phyloP scores from a whole-genome alignment of 2,113 vertebrate genomes.

The Cyphomyrus plagiostoma region DNA sequence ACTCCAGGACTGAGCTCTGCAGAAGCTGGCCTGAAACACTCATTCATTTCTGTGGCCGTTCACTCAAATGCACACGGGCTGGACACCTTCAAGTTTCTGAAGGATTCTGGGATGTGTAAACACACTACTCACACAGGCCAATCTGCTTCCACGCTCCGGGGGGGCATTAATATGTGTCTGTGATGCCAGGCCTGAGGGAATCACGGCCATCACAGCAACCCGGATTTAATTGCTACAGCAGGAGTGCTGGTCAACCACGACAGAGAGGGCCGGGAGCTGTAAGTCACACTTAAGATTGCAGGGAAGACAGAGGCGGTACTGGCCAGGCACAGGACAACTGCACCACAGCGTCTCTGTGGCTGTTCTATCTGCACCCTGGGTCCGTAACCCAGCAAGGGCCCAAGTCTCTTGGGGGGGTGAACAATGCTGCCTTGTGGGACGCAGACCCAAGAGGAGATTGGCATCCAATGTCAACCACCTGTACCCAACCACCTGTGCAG shows the following conservation, averaged over 20 bases:
- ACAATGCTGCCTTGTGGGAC: background rate
- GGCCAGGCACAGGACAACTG: background rate
- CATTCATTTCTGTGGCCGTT: background rate
- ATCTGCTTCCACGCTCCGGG: background rate
- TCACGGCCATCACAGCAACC: constrained; percentile 24
- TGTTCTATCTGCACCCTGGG: background rate
- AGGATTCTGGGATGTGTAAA: background rate
- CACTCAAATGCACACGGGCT: background rate
- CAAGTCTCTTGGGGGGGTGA: background rate
- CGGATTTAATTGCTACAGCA: constrained; percentile 40
- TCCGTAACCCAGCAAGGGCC: background rate
- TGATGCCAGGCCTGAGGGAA: background rate
- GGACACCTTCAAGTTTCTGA: background rate
- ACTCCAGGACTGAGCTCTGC: background rate
- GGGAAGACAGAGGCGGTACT: background rate
- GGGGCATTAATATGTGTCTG: background rate
- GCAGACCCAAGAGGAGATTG: background rate
- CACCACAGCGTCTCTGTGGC: background rate
- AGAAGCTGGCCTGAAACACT: background rate
- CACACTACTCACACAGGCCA: background rate
- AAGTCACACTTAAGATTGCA: constrained; percentile 8
- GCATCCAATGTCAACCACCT: constrained; percentile 25
- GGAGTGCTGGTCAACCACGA: constrained; percentile 1
- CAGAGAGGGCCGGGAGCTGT: constrained; percentile 18
- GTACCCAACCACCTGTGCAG: constrained; percentile 1